Base-by-base conservation (phyloP, 2,797 vertebrate genomes). In the Zonotrichia albicollis region DNA sequence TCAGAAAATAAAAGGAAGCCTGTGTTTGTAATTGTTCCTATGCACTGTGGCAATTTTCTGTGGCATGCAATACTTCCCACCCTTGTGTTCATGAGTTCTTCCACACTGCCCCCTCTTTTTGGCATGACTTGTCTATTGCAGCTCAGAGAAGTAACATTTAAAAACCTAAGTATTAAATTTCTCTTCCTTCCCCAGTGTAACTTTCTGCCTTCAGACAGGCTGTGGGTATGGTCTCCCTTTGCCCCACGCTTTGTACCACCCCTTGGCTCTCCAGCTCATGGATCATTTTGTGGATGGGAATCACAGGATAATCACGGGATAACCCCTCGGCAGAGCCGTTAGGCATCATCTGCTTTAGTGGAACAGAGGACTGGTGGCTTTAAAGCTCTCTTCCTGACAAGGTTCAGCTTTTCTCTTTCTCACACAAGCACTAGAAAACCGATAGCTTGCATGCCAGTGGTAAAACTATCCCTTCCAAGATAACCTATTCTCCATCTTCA, bases 1-100 rank as follows among this genome's bases (percentile, higher is more conserved):
- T 50, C 70, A 84, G 70, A 78, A 97, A 94, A 88, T 21, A 62
- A 30, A 60, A 82, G 32, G 38, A 96, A 92, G 27, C 16, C 19
- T 5, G 29, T 77, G 66, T 36, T 58, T 7, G 0, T 34, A 84
- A 51, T 75, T 61, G 62, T 34, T 94, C 30, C 26, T 76, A 55
- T 6, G 21, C 83, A 76, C n/a, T 21, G 53, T 50, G 64, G 66
- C 43, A 79, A 67, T 70, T 75, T 92, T 79, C 76, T 54, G 45
- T 26, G 73, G 18, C 26, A 29, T 6, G 17, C 16, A 72, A n/a
- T 46, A 43, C 32, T 74, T 57, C 51, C 18, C 23, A 66, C 5
- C 23, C 15, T 36, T 30, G 32, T 11, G 11, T 76, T 58, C 10
- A 5, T 40, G 19, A 0, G 0, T 43, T 94, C 60, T 71, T 91